Evolutionary conservation across 2,888 invertebrate species (phyloP).

Genomic region (Toxonevra muliebris): DNA sequence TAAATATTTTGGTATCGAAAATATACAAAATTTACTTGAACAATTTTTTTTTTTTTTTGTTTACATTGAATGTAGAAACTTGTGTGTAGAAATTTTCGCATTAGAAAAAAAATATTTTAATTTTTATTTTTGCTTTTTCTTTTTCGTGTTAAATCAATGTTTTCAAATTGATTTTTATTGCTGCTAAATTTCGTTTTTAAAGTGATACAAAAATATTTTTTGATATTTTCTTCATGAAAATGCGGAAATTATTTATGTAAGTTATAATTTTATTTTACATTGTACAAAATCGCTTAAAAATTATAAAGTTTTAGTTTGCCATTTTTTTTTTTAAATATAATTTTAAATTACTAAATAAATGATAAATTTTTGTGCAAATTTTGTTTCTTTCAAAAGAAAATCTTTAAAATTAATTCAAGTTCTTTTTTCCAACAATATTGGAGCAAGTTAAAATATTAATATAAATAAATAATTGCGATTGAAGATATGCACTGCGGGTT

Average conservation of each 20-base stretch:
- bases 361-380: constrained; percentile 11
- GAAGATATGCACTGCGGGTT: too few species aligned
- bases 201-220: background rate
- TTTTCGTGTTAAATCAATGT: background rate
- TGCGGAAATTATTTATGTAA: constrained; percentile 41
- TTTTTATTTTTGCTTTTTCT: too few species aligned
- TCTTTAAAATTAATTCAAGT: background rate
- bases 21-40: background rate
- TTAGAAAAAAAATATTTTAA: background rate
- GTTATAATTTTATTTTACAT: constrained; percentile 16
- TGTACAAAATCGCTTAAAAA: background rate
- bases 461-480: too few species aligned
- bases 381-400: constrained; percentile 2
- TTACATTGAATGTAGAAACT: too few species aligned
- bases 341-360: background rate
- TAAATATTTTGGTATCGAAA: background rate
- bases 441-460: constrained; percentile 5
- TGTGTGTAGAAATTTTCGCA: background rate
- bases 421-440: too few species aligned
- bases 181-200: background rate
- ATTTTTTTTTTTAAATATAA: background rate
- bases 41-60: background rate
- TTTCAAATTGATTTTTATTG: background rate
- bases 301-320: constrained; percentile 10
- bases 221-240: constrained; percentile 22